Evolutionary conservation across 2,888 invertebrate genomes (phyloP), one percentile per base, ranked within the genome.

Genomic region (Parasteatoda lunata): DNA sequence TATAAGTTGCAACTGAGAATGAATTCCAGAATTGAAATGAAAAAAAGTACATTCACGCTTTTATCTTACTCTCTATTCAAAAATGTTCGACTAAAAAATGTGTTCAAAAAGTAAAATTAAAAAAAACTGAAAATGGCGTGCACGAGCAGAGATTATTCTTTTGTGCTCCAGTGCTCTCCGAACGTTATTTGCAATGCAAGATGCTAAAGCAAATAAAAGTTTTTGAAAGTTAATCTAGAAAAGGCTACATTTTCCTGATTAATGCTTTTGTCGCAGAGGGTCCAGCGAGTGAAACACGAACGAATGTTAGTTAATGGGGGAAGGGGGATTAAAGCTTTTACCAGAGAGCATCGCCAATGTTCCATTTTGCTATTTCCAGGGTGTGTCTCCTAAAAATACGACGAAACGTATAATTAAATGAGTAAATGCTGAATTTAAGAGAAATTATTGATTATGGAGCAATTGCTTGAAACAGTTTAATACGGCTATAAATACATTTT

Each of bases 121-220:
- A 59, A 54, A 59, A 59, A 59, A 59, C 7, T 7, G 59, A 7
- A 11, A n/a, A 59, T 59, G n/a, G 59, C 59, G 59, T 59, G 59
- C 59, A 59, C 11, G 11, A 7, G 59, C 59, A 59, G 59, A 13
- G 59, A 59, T 59, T 59, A 59, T 8, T 59, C 59, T 59, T 59
- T 4, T 59, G 59, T 59, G 59, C 59, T 59, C 59, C 59, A 59
- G 13, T n/a, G 59, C 59, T 59, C 59, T 30, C 59, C 59, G 59
- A 8, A 7, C n/a, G 59, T n/a, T 4, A n/a, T 30, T 30, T 30
- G 30, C 30, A 30, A 30, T 30, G 30, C 30, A 30, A 30, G 30
- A 13, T 59, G 59, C n/a, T 59, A 59, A 59, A 59, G 59, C 59
- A 59, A 59, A 59, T 59, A 59, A 59, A 59, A 59, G 59, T 59